Evolutionary conservation across 2,888 invertebrate species (phyloP), one percentile per base, ranked within the genome.

Genomic region (Odontomyia ornata): DNA sequence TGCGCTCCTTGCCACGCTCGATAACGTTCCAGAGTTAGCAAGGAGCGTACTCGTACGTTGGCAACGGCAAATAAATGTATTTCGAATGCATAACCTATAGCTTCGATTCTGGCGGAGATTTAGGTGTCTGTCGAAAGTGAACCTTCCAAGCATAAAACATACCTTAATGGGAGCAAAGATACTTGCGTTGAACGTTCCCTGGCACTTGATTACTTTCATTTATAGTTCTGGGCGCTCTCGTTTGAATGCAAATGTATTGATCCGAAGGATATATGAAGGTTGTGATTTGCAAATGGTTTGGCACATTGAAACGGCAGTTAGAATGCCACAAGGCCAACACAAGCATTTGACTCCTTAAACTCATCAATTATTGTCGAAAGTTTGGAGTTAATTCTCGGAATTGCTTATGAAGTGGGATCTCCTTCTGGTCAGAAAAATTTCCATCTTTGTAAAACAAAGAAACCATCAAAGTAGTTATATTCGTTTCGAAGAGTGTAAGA

Each of bases 201-300:
- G 64, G 23, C 64, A 30, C 28, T 64, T 64, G 64, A 18, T 15
- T 64, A 64, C 64, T 27, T 30, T 27, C 64, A 64, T 64, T 64
- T 60, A 5, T 7, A 18, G n/a, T n/a, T 52, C 13, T 52, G 52
- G 18, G 36, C 9, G 36, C 9, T 36, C 36, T 9, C 13, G 4
- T 52, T 18, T 13, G 18, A 52, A 52, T 52, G 52, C 15, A 4
- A 52, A 52, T n/a, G n/a, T 52, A 18, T 13, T 52, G 15, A 15
- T 15, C 13, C 18, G 52, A 13, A 13, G 52, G 52, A 52, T 18
- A 43, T 52, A 4, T n/a, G 18, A 52, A 18, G 13, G 43, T 43
- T 7, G 7, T 43, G 7, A 43, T 7, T 7, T 43, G 7, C 7
- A 43, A 43, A 43, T n/a, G n/a, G n/a, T n/a, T n/a, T n/a, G n/a